Percentiles rank a stretch among this genome's conserved stretches.
Conservation (phyloP, 2,797 vertebrate species). For the Sebastolobus alascanus region DNA sequence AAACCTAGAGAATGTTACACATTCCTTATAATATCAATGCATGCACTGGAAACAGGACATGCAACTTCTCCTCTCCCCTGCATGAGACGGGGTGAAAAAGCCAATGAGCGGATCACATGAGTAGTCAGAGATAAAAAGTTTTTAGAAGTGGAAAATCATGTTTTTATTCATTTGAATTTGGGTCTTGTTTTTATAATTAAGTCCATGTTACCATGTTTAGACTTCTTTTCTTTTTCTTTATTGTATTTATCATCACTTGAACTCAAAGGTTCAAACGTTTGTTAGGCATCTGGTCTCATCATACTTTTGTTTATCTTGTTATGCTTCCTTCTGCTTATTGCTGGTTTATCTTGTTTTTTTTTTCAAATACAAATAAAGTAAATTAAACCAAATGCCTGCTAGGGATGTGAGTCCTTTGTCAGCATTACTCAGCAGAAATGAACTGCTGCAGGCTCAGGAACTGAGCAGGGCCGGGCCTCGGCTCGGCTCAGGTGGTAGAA, state of each 20-base stretch:
- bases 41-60: not conserved
- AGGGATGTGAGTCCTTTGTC: not conserved
- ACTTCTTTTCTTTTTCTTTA: not conserved
- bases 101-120: not conserved
- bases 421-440: not conserved
- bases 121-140: not conserved
- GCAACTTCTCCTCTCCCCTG: no score
- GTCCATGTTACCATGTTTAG: not conserved
- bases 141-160: not conserved
- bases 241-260: not conserved
- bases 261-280: not conserved
- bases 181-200: not conserved
- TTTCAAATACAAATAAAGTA: slow-evolving; percentile 3
- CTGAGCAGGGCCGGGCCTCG: not conserved
- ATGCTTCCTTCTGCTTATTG: not conserved
- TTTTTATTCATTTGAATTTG: no score
- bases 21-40: not conserved
- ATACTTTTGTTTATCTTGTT: not conserved
- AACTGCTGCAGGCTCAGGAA: not conserved
- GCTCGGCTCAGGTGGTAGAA: not conserved
- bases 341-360: not conserved
- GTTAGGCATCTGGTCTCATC: not conserved
- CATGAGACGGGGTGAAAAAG: no score
- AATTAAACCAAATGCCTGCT: not conserved
- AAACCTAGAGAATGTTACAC: not conserved